These are phyloP conservation scores for Listrodromus nycthemerus DNA, from an alignment of 2,888 invertebrate genomes.

Conservation along the genomic window DNA sequence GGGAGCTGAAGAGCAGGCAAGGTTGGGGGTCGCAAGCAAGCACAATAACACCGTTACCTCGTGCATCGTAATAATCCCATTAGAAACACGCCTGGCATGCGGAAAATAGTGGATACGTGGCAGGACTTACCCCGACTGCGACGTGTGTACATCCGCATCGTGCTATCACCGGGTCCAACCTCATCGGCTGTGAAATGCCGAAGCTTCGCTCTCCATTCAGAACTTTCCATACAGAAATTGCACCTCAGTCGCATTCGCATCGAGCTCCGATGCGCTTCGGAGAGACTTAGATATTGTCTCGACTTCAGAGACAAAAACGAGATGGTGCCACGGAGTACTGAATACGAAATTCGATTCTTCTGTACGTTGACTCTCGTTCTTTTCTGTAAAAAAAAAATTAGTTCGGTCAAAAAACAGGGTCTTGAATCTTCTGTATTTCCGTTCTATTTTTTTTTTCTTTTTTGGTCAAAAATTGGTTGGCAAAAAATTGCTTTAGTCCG, in stretches of 20 bases:
- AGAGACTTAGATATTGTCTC: not conserved
- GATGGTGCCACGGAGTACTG: not conserved
- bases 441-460: too few relatives aligned
- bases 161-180: conserved; percentile 27
- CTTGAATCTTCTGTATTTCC: too few relatives aligned
- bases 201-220: not conserved
- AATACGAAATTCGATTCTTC: not conserved
- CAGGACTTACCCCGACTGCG: conserved; percentile 22
- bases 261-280: not conserved
- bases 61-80: conserved; percentile 74
- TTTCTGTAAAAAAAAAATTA: too few relatives aligned
- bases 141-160: conserved; percentile 25
- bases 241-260: conserved; percentile 10
- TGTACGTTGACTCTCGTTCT: not conserved
- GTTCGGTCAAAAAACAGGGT: too few relatives aligned
- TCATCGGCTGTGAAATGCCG: conserved; percentile 1
- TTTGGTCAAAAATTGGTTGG: too few relatives aligned
- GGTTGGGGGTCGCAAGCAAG: conserved; percentile 15
- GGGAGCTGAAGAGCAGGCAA: conserved; percentile 60
- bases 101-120: conserved; percentile 65
- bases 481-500: too few relatives aligned
- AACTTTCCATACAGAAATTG: conserved; percentile 13
- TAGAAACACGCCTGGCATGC: conserved; percentile 66
- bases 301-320: not conserved
- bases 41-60: conserved; percentile 64